These are phyloP conservation scores for Dilophus febrilis DNA, from an alignment of 2,888 invertebrate species.

Conservation along the genomic window DNA sequence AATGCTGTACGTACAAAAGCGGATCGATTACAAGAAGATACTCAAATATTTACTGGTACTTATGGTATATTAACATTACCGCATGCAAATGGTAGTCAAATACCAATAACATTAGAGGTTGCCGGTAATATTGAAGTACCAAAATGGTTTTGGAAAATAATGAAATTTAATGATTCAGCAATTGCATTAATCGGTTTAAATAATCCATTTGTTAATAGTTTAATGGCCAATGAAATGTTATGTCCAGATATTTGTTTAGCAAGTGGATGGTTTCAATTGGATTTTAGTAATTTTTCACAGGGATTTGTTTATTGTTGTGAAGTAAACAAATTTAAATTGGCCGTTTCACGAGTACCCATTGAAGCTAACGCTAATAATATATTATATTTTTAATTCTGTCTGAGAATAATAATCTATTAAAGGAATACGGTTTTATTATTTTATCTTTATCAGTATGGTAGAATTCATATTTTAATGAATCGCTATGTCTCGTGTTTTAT, in stretches of 20 bases:
- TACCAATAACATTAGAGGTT: conserved; percentile 24
- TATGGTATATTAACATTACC: conserved; percentile 24
- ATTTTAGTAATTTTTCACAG: conserved; percentile 9
- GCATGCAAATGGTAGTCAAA: conserved; percentile 18
- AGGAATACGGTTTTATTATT: too few relatives aligned
- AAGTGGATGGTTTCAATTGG: conserved; percentile 19
- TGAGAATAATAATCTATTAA: too few relatives aligned
- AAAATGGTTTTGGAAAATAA: conserved; percentile 31
- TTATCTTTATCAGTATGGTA: too few relatives aligned
- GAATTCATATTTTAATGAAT: too few relatives aligned
- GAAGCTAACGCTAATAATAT: conserved; percentile 5
- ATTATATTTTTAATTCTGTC: too few relatives aligned
- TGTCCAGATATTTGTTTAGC: conserved; percentile 25
- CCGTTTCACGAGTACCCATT: conserved; percentile 7
- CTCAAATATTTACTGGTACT: conserved; percentile 30
- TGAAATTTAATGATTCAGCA: conserved; percentile 24
- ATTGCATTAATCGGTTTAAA: conserved; percentile 32
- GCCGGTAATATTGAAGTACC: conserved; percentile 26
- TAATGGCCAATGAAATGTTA: conserved; percentile 14
- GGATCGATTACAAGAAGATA: conserved; percentile 16
- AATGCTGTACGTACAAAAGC: conserved; percentile 25
- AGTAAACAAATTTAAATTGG: conserved; percentile 9
- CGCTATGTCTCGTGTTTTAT: too few relatives aligned
- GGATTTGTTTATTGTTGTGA: conserved; percentile 14
- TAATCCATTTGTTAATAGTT: conserved; percentile 26